phyloP scores from a whole-genome alignment of 2,797 vertebrate species.

The Dryobates pubescens region DNA sequence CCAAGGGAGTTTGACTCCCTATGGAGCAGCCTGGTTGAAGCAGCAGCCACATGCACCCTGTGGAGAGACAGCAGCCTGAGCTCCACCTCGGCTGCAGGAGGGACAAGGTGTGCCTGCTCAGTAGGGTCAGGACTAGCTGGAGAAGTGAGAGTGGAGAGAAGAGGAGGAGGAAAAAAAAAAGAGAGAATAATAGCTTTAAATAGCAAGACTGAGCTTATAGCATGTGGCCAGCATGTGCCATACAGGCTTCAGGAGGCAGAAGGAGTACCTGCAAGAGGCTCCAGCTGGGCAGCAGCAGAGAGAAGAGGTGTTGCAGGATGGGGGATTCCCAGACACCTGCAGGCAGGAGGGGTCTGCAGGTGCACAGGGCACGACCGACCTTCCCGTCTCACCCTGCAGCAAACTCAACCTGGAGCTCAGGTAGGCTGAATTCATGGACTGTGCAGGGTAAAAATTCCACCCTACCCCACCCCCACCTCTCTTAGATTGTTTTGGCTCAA shows the following conservation, averaged over 20 bases:
- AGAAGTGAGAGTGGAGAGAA: not conserved
- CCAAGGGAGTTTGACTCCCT: not conserved
- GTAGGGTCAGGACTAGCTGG: not conserved
- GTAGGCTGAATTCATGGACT: not conserved
- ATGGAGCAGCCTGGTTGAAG: not conserved
- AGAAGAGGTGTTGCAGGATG: not conserved
- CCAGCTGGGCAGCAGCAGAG: not conserved
- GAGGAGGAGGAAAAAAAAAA: rapidly evolving
- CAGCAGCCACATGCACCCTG: not conserved
- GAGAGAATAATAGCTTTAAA: not conserved
- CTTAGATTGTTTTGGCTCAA: not conserved
- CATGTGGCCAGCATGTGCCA: slow-evolving; percentile 29
- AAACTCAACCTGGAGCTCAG: slow-evolving; percentile 23
- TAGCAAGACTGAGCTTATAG: not conserved
- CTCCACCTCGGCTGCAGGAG: not conserved
- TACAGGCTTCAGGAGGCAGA: not conserved
- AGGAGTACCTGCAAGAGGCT: not conserved
- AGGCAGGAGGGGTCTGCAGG: not conserved
- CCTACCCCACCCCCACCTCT: no score
- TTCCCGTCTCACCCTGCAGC: not conserved
- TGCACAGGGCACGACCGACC: not conserved
- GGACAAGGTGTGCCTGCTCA: not conserved
- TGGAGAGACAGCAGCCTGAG: not conserved
- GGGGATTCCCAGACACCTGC: not conserved
- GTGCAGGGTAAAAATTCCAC: not conserved